phyloP scores from a whole-genome alignment of 2,888 invertebrate species.

The Hypomecis atomaria region DNA sequence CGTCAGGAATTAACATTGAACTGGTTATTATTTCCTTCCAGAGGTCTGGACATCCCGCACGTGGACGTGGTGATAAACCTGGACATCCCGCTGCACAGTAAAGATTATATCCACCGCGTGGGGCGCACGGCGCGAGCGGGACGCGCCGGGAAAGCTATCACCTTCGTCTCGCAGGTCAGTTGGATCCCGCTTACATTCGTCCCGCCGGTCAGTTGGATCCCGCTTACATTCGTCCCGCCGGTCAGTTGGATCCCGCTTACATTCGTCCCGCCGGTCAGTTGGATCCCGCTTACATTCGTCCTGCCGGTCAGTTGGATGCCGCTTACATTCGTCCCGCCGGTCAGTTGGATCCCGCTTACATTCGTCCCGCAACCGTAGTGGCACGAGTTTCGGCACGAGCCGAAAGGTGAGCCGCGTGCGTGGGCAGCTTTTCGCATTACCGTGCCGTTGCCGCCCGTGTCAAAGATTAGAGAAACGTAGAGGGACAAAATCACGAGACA shows the following conservation, averaged over 20 bases:
- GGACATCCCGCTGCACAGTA: conserved; percentile 99
- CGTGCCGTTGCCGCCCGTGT: no score
- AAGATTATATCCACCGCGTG: conserved; percentile 99
- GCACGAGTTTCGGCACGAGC: no score
- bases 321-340: conserved; percentile 99
- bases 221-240: conserved; percentile 97
- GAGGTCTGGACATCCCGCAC: conserved; percentile 99
- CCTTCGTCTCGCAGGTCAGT: conserved; percentile 95
- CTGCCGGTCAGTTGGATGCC: no score
- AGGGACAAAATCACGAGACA: no score
- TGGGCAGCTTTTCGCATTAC: no score
- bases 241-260: conserved; percentile 86
- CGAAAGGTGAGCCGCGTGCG: no score
- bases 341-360: conserved; percentile 85
- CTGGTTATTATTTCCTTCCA: conserved; percentile 59
- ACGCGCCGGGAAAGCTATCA: conserved; percentile 96
- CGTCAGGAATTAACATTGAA: no score
- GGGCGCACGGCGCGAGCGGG: conserved; percentile 98
- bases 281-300: conserved; percentile 99
- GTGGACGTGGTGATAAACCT: conserved; percentile 99
- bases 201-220: conserved; percentile 87
- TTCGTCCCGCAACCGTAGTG: conserved; percentile 99
- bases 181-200: conserved; percentile 91
- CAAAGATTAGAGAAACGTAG: no score
- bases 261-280: conserved; percentile 96